phyloP scores from a whole-genome alignment of 2,888 invertebrate genomes.

The Germaria angustata region DNA sequence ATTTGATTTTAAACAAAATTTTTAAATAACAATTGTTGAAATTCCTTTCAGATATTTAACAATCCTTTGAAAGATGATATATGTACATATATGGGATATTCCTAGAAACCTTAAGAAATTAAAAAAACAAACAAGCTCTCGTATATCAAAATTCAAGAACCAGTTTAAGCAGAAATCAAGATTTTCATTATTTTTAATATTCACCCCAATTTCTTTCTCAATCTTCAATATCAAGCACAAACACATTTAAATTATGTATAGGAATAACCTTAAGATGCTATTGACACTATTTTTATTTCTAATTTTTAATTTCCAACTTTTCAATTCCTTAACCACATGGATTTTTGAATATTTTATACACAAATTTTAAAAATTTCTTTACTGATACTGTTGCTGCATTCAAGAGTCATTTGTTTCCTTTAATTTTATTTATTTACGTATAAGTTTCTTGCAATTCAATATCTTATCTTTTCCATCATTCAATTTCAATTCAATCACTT shows the following conservation, averaged over 20 bases:
- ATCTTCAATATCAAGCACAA: not conserved
- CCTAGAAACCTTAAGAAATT: not conserved
- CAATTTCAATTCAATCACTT: slow-evolving; percentile 47
- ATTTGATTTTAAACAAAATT: not conserved
- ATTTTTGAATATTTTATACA: too few relatives aligned
- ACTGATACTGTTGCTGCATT: not conserved
- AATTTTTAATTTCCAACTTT: not conserved
- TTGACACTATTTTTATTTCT: not conserved
- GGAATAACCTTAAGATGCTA: not conserved
- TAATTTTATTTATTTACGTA: slow-evolving; percentile 29
- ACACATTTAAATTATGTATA: not conserved
- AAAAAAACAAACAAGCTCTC: not conserved
- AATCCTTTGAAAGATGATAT: not conserved
- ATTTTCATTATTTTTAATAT: not conserved
- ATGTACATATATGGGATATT: not conserved
- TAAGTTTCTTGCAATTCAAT: slow-evolving; percentile 45
- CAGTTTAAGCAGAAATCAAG: slow-evolving; percentile 37
- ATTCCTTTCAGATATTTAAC: slow-evolving; percentile 42
- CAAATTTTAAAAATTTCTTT: not conserved
- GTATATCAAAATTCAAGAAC: not conserved
- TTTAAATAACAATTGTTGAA: not conserved
- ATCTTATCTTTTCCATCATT: slow-evolving; percentile 32
- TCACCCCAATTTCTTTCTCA: not conserved
- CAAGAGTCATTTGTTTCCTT: not conserved
- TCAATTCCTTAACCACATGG: not conserved